Percentiles rank a stretch among this genome's conserved stretches.
Evolutionary conservation across 2,888 invertebrate species (phyloP).

Genomic region (Pardosa pseudoannulata): DNA sequence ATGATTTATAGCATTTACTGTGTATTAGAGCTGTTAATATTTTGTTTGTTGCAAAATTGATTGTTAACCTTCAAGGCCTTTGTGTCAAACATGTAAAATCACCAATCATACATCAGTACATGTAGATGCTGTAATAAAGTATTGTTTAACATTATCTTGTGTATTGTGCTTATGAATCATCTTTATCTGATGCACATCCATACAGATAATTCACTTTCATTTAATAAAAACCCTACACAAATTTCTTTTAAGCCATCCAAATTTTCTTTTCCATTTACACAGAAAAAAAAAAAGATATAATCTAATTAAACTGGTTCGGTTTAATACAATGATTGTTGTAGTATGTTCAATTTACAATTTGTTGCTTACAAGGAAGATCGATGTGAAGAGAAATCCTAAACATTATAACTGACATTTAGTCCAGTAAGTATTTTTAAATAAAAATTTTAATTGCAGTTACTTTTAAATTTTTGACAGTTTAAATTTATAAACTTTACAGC

Average conservation of each 20-base stretch:
- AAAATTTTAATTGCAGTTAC: background rate
- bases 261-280: too few species aligned
- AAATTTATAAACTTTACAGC: too few species aligned
- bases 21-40: conserved; percentile 38
- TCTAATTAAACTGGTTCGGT: too few species aligned
- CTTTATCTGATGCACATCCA: conserved; percentile 2
- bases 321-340: too few species aligned
- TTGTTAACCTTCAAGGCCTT: conserved; percentile 39
- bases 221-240: background rate
- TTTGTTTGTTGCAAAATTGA: conserved; percentile 26
- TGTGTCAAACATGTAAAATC: conserved; percentile 36
- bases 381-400: background rate
- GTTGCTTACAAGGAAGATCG: background rate
- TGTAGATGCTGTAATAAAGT: conserved; percentile 63
- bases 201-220: background rate
- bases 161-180: conserved; percentile 44
- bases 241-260: too few species aligned
- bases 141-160: conserved; percentile 61
- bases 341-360: background rate
- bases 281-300: too few species aligned
- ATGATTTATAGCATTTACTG: conserved; percentile 25
- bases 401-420: background rate
- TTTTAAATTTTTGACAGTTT: too few species aligned
- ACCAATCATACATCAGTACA: conserved; percentile 30
- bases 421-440: background rate